Base-by-base conservation (phyloP, 2,888 invertebrate species). In the Magallana nippona region DNA sequence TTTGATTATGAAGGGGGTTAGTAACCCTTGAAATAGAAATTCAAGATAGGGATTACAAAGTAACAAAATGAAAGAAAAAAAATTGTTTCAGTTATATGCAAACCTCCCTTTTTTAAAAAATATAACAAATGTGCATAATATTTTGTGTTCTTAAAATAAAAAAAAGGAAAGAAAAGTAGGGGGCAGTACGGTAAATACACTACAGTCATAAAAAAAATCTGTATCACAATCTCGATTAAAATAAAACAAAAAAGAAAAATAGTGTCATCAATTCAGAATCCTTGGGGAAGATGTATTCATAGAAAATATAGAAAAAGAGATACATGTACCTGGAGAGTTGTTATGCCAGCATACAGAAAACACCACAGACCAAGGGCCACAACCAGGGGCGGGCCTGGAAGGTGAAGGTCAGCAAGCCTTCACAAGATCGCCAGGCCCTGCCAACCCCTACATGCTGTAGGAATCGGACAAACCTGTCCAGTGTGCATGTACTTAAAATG, bases 321-420 rank as follows among this genome's bases (percentile, higher is more conserved):
- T 60, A 27, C 19, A 44, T 19, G 44, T 44, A 63, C 81, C 56
- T 55, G 15, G 15, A 63, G 11, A 57, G 55, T 8, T 44, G 22
- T 78, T 32, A 78, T 44, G 19, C 15, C 55, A 78, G 78, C 78
- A 78, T 27, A 56, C 15, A 78, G 78, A 55, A 78, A 78, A 55
- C 78, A 78, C 56, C 15, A 10, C 78, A 78, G 56, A 55, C 55
- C 78, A 78, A 78, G 55, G 22, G 78, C 78, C 71, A 71, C 22
- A 71, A 71, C 22, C 32, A 32, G 71, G 71, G 71, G 13, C 15
- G 15, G 13, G 32, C 71, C 32, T 15, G 32, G 71, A 15, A 27
- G 17, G 32, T 71, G 71, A 71, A 22, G 13, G 22, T 27, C 63
- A 63, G 5, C 27, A 27, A 15, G 27, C 32, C 27, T 11, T 71